Percentiles rank a stretch among this genome's conserved stretches.
Conservation (phyloP, 2,797 vertebrate genomes). For the Cirrhinus mrigala region DNA sequence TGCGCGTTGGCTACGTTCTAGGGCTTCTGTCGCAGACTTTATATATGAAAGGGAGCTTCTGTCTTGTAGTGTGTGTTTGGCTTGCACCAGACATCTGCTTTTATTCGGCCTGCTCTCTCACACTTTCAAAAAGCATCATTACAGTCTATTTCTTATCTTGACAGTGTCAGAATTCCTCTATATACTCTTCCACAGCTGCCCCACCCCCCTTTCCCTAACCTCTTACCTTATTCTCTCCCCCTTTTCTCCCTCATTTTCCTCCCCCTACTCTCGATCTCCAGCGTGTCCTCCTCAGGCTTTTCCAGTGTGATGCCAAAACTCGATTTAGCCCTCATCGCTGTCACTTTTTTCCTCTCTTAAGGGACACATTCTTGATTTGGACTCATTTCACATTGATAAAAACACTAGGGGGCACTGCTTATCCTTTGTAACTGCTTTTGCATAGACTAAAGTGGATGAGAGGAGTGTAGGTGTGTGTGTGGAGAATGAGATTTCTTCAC, state of each 20-base stretch:
- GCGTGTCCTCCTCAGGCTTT: conserved; percentile 52
- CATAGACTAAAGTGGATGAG: conserved; percentile 56
- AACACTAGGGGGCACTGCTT: conserved; percentile 99
- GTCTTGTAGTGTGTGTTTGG: not conserved
- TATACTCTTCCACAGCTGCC: conserved; percentile 50
- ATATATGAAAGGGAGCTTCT: not conserved
- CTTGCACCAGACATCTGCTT: not conserved
- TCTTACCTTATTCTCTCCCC: conserved; percentile 51
- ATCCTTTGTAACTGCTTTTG: conserved; percentile 86
- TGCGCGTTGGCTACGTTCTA: not conserved
- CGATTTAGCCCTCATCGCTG: conserved; percentile 47
- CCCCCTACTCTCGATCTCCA: conserved; percentile 47
- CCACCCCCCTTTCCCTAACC: conserved; percentile 45
- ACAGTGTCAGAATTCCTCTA: conserved; percentile 75
- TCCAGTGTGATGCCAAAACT: conserved; percentile 68
- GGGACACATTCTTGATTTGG: conserved; percentile 75
- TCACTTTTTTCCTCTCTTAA: conserved; percentile 56
- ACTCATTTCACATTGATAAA: conserved; percentile 80
- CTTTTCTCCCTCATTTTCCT: conserved; percentile 8
- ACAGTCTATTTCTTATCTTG: conserved; percentile 66
- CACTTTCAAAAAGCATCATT: conserved; percentile 58
- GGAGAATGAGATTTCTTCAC: conserved; percentile 36
- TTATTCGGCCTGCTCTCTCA: conserved; percentile 66
- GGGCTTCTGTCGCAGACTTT: not conserved
- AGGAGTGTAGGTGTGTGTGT: conserved; percentile 59